Conservation (phyloP, 2,113 vertebrate species). For the Microtus richardsoni region DNA sequence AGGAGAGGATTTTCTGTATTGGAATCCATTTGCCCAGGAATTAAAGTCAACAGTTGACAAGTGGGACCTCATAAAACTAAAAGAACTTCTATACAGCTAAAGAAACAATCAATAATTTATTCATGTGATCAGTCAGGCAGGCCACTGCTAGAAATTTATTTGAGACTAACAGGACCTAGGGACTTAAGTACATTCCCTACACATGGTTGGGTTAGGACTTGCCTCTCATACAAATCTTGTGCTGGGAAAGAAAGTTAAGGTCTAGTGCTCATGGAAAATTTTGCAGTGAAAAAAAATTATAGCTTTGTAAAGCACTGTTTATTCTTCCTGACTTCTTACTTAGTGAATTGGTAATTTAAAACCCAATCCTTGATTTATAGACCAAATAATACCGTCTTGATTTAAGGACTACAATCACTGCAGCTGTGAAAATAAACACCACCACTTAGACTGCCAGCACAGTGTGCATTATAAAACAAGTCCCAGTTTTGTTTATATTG, state of each 20-base stretch:
- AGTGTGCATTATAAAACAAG: constrained; percentile 26
- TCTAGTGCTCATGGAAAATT: neutral
- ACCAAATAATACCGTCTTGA: constrained; percentile 45
- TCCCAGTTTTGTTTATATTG: neutral
- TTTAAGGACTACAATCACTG: constrained; percentile 33
- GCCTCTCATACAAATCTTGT: neutral
- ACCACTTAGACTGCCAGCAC: neutral
- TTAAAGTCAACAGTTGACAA: neutral
- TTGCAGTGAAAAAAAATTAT: constrained; percentile 9
- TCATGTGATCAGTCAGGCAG: neutral
- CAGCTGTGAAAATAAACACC: constrained; percentile 43
- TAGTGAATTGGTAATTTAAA: constrained; percentile 36
- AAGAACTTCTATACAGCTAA: neutral
- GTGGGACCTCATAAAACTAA: neutral
- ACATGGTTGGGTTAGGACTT: neutral
- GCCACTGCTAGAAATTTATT: neutral
- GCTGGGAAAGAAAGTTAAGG: neutral
- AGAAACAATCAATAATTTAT: neutral
- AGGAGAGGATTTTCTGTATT: neutral
- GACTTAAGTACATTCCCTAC: neutral
- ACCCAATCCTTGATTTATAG: constrained; percentile 46
- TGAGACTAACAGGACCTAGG: neutral
- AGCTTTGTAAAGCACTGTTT: neutral
- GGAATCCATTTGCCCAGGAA: neutral
- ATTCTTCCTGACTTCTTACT: constrained; percentile 52